Conservation (phyloP, 1,140 invertebrate genomes). For the Eriocheir sinensis region DNA sequence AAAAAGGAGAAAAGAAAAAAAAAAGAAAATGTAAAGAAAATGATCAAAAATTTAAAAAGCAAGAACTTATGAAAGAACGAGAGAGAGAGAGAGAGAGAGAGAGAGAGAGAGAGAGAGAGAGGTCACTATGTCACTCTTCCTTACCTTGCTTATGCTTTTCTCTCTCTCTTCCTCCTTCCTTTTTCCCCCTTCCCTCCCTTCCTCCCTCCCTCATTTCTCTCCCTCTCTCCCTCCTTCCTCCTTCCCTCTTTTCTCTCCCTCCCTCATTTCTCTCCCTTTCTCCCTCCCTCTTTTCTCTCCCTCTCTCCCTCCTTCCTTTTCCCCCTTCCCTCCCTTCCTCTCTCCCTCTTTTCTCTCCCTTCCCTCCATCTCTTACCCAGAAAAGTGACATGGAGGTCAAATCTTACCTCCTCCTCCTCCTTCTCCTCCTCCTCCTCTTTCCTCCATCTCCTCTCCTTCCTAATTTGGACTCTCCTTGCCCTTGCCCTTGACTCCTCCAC, state of each 20-base stretch:
- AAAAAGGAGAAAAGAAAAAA: neutral
- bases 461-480: neutral
- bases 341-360: neutral
- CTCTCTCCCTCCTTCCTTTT: neutral
- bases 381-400: too few relatives aligned
- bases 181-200: neutral
- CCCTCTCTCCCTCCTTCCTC: neutral
- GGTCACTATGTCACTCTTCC: too few relatives aligned
- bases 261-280: neutral
- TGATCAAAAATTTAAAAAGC: neutral
- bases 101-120: too few relatives aligned
- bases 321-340: neutral
- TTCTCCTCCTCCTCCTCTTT: neutral
- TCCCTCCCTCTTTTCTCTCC: neutral
- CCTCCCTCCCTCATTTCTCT: neutral
- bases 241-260: neutral
- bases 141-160: too few relatives aligned
- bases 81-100: too few relatives aligned
- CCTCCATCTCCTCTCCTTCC: neutral
- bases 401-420: neutral
- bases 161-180: neutral
- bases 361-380: neutral
- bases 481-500: neutral
- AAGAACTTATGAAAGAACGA: neutral
- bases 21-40: neutral